Conservation (phyloP, 2,888 invertebrate genomes). For the Diarsia mendica region DNA sequence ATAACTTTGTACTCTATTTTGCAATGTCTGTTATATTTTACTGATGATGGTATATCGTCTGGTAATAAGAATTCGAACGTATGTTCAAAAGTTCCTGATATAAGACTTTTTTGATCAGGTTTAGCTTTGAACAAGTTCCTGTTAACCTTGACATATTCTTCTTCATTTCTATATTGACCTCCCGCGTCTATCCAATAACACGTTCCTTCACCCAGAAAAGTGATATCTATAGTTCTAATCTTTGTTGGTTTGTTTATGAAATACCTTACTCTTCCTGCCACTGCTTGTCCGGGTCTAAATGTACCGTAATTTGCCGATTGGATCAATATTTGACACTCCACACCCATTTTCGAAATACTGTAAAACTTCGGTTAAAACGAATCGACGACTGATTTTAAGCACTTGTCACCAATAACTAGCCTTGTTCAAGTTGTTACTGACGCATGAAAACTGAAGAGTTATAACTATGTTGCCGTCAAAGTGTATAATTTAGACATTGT, state of each 20-base stretch:
- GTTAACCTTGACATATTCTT: slow-evolving; percentile 55
- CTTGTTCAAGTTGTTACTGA: not conserved
- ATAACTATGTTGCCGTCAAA: not conserved
- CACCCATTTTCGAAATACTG: slow-evolving; percentile 38
- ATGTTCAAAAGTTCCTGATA: slow-evolving; percentile 36
- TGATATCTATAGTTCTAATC: slow-evolving; percentile 58
- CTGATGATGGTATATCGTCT: slow-evolving; percentile 43
- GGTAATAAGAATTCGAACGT: slow-evolving; percentile 48
- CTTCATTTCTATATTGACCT: slow-evolving; percentile 29
- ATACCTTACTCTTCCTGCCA: slow-evolving; percentile 66
- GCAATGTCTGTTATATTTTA: slow-evolving; percentile 26
- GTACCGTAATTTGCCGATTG: slow-evolving; percentile 53
- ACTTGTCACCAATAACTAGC: not conserved
- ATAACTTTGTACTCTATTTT: slow-evolving; percentile 47
- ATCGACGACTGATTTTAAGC: not conserved
- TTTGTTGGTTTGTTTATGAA: slow-evolving; percentile 59
- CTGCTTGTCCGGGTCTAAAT: slow-evolving; percentile 58
- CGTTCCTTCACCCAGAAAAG: slow-evolving; percentile 63
- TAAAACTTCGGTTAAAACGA: not conserved
- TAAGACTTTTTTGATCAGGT: not conserved
- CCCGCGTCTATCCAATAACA: slow-evolving; percentile 54
- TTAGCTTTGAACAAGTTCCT: slow-evolving; percentile 42
- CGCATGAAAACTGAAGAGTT: not conserved
- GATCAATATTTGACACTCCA: slow-evolving; percentile 64
- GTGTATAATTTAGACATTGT: not conserved